Evolutionary conservation across 2,888 invertebrate species (phyloP).

Genomic region (Synanthedon vespiformis): DNA sequence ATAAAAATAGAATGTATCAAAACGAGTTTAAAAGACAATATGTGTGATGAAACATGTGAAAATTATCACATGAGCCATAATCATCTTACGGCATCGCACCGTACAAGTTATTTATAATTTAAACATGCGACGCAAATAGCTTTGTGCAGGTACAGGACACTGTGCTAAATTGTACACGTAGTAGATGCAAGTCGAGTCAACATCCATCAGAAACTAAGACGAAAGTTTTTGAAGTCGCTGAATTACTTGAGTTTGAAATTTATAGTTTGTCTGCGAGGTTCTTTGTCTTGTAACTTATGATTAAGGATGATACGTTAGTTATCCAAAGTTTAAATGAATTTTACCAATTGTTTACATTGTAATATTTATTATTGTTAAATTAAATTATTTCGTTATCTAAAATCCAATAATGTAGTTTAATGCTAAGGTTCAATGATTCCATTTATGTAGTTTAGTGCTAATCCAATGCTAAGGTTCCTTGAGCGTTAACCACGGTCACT

Average conservation of each 20-base stretch:
- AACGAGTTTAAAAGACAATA: too few relatives aligned
- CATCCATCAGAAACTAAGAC: background rate
- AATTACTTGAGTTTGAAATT: background rate
- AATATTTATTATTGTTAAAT: too few relatives aligned
- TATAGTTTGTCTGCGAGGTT: background rate
- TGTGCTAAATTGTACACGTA: constrained; percentile 2
- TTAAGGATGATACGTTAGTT: too few relatives aligned
- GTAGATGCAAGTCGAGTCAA: constrained; percentile 4
- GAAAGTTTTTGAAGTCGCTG: constrained; percentile 2
- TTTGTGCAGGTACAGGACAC: constrained; percentile 5
- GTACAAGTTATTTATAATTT: constrained; percentile 24
- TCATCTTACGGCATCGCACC: constrained; percentile 14
- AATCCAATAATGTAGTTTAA: too few relatives aligned
- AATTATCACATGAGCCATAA: constrained; percentile 11
- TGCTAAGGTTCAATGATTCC: too few relatives aligned
- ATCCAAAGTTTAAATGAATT: too few relatives aligned
- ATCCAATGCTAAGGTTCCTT: too few relatives aligned
- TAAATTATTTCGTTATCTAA: too few relatives aligned
- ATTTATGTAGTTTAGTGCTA: too few relatives aligned
- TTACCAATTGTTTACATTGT: too few relatives aligned
- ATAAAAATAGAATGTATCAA: too few relatives aligned
- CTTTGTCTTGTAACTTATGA: background rate
- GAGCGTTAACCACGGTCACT: too few relatives aligned
- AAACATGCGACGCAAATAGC: constrained; percentile 24
- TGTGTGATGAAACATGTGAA: background rate